phyloP scores from a whole-genome alignment of 2,797 vertebrate species.

The Eurystomus glaucurus region DNA sequence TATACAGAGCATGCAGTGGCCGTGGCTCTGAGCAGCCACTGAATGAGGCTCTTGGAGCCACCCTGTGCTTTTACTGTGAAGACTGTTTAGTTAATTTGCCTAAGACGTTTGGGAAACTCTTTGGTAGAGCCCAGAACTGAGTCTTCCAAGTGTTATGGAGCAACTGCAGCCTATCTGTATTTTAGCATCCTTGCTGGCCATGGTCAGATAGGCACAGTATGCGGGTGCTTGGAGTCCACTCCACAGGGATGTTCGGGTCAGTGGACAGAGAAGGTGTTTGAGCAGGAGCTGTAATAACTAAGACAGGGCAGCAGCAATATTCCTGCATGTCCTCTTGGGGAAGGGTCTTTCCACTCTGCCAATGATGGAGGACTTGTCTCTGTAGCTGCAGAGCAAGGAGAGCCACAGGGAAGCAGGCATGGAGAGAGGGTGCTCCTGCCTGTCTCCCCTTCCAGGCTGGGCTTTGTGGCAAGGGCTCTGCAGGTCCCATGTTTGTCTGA shows the following conservation, averaged over 20 bases:
- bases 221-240: rapidly evolving
- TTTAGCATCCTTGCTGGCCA: neutral
- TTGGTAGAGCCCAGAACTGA: neutral
- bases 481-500: rapidly evolving
- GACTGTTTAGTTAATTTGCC: neutral
- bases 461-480: neutral
- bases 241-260: neutral
- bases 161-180: rapidly evolving
- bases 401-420: rapidly evolving
- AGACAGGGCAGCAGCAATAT: neutral
- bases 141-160: neutral
- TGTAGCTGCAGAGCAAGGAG: neutral
- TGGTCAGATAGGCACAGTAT: neutral
- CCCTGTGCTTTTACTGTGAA: neutral
- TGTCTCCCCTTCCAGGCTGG: rapidly evolving
- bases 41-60: neutral
- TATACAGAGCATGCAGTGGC: rapidly evolving
- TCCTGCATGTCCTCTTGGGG: neutral
- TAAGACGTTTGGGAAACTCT: neutral
- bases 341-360: neutral
- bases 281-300: neutral
- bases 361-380: neutral
- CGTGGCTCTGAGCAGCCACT: neutral
- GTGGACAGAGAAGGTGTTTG: neutral
- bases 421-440: neutral